These are phyloP conservation scores for Cyclophora punctaria DNA, from an alignment of 2,888 invertebrate species.

Conservation along the genomic window DNA sequence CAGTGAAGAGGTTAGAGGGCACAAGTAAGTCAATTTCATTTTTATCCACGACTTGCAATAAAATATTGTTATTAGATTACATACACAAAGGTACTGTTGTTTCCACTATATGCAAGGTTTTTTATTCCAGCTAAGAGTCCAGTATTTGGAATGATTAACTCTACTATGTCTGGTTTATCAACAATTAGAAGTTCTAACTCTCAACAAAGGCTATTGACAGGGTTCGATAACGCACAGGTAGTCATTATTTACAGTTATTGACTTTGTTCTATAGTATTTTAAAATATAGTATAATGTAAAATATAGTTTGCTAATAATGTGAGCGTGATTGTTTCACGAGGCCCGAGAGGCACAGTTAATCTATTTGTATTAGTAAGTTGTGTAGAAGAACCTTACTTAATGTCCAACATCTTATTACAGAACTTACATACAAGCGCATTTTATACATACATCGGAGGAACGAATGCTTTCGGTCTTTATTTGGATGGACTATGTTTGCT, in stretches of 20 bases:
- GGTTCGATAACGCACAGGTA: conserved; percentile 77
- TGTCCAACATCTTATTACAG: conserved; percentile 39
- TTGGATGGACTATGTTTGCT: conserved; percentile 81
- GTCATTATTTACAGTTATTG: not conserved
- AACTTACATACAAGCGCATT: conserved; percentile 82
- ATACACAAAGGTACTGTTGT: too few species aligned
- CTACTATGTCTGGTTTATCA: conserved; percentile 82
- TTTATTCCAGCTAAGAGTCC: conserved; percentile 81
- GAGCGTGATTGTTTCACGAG: not conserved
- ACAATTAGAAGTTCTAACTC: conserved; percentile 83
- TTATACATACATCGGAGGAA: conserved; percentile 78
- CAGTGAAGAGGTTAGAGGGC: conserved; percentile 82
- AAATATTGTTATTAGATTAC: too few species aligned
- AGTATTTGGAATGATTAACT: conserved; percentile 85
- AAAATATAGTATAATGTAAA: not conserved
- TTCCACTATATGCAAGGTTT: not conserved
- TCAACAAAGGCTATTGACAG: conserved; percentile 73
- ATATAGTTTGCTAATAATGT: not conserved
- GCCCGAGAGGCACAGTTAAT: not conserved
- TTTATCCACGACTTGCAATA: too few species aligned
- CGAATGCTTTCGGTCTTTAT: conserved; percentile 82
- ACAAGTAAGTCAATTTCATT: conserved; percentile 67
- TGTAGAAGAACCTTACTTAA: not conserved
- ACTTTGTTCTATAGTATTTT: not conserved
- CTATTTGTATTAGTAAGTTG: too few species aligned